Percentiles rank a stretch among this genome's conserved stretches.
These are phyloP conservation scores for Copsychus sechellarum DNA, from an alignment of 2,113 vertebrate genomes.

Conservation along the genomic window DNA sequence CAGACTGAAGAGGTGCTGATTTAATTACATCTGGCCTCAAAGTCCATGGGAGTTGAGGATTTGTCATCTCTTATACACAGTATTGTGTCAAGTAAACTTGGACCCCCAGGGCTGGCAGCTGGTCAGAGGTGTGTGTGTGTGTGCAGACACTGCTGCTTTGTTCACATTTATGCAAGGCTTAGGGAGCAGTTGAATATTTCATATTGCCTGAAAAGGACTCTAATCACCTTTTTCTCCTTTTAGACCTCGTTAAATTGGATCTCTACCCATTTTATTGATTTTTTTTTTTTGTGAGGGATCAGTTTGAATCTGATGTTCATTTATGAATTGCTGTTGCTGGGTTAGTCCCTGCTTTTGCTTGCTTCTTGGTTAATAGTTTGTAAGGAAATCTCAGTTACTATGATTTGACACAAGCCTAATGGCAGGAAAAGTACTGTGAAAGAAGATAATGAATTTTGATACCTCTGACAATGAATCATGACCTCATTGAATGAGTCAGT, in stretches of 20 bases:
- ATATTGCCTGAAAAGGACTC: neutral
- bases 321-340: neutral
- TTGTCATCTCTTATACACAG: neutral
- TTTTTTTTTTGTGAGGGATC: neutral
- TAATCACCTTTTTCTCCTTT: neutral
- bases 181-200: neutral
- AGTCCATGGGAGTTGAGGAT: neutral
- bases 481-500: constrained; percentile 6
- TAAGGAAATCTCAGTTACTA: constrained; percentile 17
- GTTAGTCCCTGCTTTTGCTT: neutral
- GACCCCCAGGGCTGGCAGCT: neutral
- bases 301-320: neutral
- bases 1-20: neutral
- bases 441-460: constrained; percentile 24
- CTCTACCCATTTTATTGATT: neutral
- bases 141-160: neutral
- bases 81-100: neutral
- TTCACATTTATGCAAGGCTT: neutral
- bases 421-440: neutral
- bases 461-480: neutral
- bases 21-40: constrained; percentile 8
- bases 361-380: neutral
- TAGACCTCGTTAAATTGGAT: neutral
- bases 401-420: constrained; percentile 10
- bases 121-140: neutral